A percentile compares a stretch with the other conserved stretches of the same genome.
Evolutionary conservation across 2,797 vertebrate species (phyloP).

Genomic region (Lacerta agilis): DNA sequence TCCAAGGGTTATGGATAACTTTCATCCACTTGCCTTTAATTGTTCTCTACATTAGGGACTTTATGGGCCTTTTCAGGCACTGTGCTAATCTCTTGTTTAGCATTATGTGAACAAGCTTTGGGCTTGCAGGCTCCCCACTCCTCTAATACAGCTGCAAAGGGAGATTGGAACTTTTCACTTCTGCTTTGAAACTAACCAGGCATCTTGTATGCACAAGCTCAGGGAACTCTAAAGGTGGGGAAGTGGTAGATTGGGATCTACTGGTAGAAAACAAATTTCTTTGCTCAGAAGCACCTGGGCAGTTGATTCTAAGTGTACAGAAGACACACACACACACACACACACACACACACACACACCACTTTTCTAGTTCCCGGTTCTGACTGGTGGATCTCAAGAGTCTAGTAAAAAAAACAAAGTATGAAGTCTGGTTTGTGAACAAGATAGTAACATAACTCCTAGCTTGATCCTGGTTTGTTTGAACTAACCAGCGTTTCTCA

Average conservation of each 20-base stretch:
- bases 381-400: too few species aligned
- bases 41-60: too few species aligned
- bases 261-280: too few species aligned
- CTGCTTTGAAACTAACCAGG: not conserved
- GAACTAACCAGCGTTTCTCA: not conserved
- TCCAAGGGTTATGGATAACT: not conserved
- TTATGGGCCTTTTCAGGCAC: not conserved
- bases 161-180: not conserved
- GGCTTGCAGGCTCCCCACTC: too few species aligned
- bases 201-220: not conserved
- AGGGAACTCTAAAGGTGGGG: not conserved
- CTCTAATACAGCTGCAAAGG: not conserved
- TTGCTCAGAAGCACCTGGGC: too few species aligned
- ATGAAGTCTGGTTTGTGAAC: not conserved
- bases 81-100: not conserved
- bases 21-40: not conserved
- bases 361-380: too few species aligned
- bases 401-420: too few species aligned
- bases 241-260: too few species aligned
- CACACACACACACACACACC: too few species aligned
- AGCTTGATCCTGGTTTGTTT: not conserved
- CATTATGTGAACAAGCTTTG: not conserved
- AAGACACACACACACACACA: too few species aligned
- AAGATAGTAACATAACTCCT: not conserved
- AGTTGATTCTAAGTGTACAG: too few species aligned